Conservation (phyloP, 2,888 invertebrate genomes). For the Drosophila greeni region DNA sequence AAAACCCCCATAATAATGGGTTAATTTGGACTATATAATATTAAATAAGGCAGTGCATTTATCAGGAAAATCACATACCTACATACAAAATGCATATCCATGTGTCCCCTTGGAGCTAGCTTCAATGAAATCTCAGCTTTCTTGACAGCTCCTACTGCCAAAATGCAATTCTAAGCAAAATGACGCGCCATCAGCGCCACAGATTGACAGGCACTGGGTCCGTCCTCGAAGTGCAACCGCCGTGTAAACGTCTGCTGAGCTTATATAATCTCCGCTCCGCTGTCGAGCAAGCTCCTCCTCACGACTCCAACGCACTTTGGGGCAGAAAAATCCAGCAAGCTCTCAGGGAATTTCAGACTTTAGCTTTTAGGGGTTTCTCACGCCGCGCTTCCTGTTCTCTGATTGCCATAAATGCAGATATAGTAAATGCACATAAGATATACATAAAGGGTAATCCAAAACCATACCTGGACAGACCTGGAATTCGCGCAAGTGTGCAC, state of each 20-base stretch:
- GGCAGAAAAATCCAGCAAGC: background rate
- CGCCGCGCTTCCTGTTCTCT: constrained; percentile 40
- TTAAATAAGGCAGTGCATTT: background rate
- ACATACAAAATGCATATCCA: background rate
- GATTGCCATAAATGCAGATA: background rate
- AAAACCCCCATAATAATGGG: too few relatives aligned
- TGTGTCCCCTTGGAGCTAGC: constrained; percentile 3
- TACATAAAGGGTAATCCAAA: constrained; percentile 21
- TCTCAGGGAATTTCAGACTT: constrained; percentile 17
- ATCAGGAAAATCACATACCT: constrained; percentile 16
- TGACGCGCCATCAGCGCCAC: background rate
- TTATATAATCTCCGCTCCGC: constrained; percentile 4
- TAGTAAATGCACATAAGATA: background rate
- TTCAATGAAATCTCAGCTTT: constrained; percentile 30
- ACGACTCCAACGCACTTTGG: constrained; percentile 6
- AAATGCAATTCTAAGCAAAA: constrained; percentile 41
- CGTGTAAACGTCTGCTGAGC: constrained; percentile 21
- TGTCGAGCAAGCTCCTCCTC: background rate
- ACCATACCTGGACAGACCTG: constrained; percentile 11
- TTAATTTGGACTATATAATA: constrained; percentile 8
- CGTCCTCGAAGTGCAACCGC: background rate
- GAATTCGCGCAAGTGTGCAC: constrained; percentile 35
- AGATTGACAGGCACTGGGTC: constrained; percentile 7
- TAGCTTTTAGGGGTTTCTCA: constrained; percentile 27
- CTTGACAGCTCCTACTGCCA: background rate